Conservation (phyloP, 2,888 invertebrate species). For the Chloromyia formosa region DNA sequence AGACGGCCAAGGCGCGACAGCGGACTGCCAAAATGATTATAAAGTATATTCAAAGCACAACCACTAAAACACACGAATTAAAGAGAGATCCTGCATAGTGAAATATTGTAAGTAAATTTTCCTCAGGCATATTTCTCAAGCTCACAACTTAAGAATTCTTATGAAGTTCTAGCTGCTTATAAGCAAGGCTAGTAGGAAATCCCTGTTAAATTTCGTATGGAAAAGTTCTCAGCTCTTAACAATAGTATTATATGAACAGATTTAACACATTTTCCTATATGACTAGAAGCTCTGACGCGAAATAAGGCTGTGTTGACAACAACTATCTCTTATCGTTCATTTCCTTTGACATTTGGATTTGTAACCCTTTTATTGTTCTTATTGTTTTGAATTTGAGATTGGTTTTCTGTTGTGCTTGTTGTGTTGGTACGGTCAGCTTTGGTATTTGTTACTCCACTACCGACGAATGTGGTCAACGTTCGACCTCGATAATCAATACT, state of each 20-base stretch:
- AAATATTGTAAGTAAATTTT: too few species aligned
- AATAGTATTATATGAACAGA: not conserved
- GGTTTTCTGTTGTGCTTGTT: not conserved
- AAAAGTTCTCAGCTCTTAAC: too few species aligned
- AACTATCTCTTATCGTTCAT: conserved; percentile 16
- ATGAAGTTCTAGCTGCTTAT: too few species aligned
- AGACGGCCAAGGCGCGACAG: too few species aligned
- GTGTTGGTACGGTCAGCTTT: not conserved
- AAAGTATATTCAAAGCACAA: too few species aligned
- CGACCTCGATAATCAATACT: not conserved
- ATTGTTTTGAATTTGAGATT: not conserved
- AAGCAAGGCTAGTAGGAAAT: too few species aligned
- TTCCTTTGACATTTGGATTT: not conserved
- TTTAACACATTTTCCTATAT: conserved; percentile 8
- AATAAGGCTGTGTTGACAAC: conserved; percentile 9
- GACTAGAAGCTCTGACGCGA: conserved; percentile 17
- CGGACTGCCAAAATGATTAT: too few species aligned
- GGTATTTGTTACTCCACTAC: not conserved
- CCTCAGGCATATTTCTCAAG: too few species aligned
- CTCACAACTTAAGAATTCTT: too few species aligned
- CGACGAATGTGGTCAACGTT: conserved; percentile 27
- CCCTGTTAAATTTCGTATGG: too few species aligned
- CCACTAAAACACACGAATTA: too few species aligned
- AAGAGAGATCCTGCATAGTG: too few species aligned
- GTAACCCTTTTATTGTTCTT: conserved; percentile 1